Evolutionary conservation across 1,140 invertebrate species (phyloP).

Genomic region (Pentalonia nigronervosa): DNA sequence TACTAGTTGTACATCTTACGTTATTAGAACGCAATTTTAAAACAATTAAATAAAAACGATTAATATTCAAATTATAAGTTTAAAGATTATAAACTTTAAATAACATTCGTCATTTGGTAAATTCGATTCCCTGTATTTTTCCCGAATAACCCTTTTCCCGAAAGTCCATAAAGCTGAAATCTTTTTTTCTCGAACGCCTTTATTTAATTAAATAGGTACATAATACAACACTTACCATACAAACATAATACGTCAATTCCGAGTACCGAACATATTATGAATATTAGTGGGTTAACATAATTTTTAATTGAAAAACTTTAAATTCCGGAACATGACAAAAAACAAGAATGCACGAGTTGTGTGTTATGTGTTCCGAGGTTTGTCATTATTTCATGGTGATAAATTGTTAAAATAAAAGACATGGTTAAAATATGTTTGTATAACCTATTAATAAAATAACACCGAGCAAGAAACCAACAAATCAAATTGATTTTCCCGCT

Average conservation of each 20-base stretch:
- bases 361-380: too few relatives aligned
- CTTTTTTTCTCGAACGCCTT: too few relatives aligned
- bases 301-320: conserved; percentile 3
- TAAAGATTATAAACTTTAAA: not conserved
- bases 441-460: not conserved
- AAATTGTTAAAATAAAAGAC: not conserved
- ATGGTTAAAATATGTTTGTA: not conserved
- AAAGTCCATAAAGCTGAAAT: too few relatives aligned
- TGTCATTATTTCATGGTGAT: not conserved
- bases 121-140: not conserved
- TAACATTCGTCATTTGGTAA: not conserved
- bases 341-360: not conserved
- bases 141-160: too few relatives aligned
- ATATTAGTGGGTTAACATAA: not conserved
- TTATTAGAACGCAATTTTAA: not conserved
- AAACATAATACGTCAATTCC: not conserved
- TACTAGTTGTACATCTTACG: not conserved
- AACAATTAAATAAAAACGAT: not conserved
- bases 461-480: not conserved
- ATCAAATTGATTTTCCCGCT: not conserved
- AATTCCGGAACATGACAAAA: not conserved
- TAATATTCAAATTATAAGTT: not conserved
- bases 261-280: not conserved
- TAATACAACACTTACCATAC: not conserved
- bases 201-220: not conserved